Base-by-base conservation (phyloP, 2,113 vertebrate species). In the Gallinago media region DNA sequence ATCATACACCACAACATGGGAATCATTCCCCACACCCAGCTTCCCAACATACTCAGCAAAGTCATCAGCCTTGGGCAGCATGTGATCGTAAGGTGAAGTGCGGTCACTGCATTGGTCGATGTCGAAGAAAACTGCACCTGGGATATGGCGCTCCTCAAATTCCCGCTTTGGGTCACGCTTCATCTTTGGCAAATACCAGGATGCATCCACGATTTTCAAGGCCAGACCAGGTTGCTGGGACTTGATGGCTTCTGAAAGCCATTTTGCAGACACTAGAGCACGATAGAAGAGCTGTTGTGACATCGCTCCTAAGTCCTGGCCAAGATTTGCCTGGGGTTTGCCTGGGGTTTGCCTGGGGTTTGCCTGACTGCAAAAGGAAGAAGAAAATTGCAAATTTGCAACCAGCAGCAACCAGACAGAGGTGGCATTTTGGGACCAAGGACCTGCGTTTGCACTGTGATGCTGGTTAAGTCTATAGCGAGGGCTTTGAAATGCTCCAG, bases 1-100 rank as follows among this genome's bases (percentile, higher is more conserved):
- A 84, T 99, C 99, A 25, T 99, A 99, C 40, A 99, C 98, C 11
- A 99, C 99, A 0, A 99, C 99, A 13, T 99, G 99, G 36, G 98
- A 99, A 93, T 98, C 87, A 34, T 97, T 98, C 5, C 98, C 96
- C 77, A 99, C 98, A 5, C 99, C 99, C 94, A 99, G 98, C 22
- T 95, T 92, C 16, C 98, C 98, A 3, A 98, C 98, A 1, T 99
- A 99, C 55, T 98, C 98, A 0, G 98, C 97, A 97, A 99, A 99
- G 38, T 98, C 90, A 52, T 9, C 65, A 3, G 98, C 91, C 16
- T 85, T 92, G 42, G 99, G 99, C 86, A 99, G 92, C 99, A 99
- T 99, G 95, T 99, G 99, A 62, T 99, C 99, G 0, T 98, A 98
- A 9, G 98, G 97, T 0, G 99, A 99, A 12, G 96, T 98, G 66